Conservation (phyloP, 1,140 invertebrate genomes). For the Papilio glaucus region DNA sequence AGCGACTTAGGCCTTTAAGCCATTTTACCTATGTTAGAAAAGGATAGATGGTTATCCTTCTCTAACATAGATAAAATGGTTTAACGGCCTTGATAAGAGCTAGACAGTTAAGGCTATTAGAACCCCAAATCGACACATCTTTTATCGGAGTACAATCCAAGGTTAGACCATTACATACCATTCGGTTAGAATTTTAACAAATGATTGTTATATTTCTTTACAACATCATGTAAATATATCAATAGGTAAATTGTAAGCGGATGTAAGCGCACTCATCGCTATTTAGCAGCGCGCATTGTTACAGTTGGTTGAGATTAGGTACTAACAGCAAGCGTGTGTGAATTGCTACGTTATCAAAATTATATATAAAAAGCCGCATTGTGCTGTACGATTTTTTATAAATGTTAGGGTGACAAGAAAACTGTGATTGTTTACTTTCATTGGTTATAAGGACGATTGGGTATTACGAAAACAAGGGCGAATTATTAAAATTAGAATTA, state of each 20-base stretch:
- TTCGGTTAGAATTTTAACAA: neutral
- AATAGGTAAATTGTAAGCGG: slow-evolving; percentile 5
- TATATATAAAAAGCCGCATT: neutral
- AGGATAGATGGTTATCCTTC: no score
- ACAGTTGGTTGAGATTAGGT: neutral
- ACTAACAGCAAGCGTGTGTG: neutral
- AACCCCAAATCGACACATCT: no score
- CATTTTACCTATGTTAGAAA: no score
- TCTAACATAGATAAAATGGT: no score
- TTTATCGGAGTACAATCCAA: no score
- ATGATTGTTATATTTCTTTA: neutral
- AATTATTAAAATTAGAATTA: no score
- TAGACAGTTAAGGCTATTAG: no score
- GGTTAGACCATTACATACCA: neutral
- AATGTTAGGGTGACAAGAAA: neutral
- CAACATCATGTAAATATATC: neutral
- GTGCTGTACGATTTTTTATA: neutral
- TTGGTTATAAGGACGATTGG: no score
- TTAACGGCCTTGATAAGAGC: no score
- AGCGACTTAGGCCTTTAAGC: no score
- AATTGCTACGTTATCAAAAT: slow-evolving; percentile 2
- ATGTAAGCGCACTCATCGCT: neutral
- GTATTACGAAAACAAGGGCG: no score
- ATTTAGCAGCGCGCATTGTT: neutral
- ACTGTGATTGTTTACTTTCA: neutral